Base-by-base conservation (phyloP, 2,888 invertebrate species). In the Terebella lapidaria region DNA sequence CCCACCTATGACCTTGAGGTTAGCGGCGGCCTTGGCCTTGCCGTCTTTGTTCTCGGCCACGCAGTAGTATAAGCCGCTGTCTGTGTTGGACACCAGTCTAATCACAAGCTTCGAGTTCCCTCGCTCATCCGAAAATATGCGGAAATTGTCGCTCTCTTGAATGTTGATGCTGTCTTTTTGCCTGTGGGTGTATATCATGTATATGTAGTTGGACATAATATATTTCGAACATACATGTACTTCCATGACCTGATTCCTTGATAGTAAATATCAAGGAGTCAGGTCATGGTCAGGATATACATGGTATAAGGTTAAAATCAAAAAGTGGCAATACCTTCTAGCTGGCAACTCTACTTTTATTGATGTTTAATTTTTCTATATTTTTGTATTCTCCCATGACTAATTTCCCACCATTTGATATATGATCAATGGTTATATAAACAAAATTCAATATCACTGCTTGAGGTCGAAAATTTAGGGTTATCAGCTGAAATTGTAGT, bases 31-130 rank as follows among this genome's bases (percentile, higher is more conserved):
- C 55, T 75, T 75, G 47, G 78, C 86, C 58, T 88, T 86, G 60
- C 96, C 95, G 72, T 93, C 87, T 66, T 92, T 90, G 84, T 94
- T 97, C 70, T 88, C 90, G 26, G 96, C 96, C 74, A 89, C 89
- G 78, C 95, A 94, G 26, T 88, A 85, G 80, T 94, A 97, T 59
- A 89, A 87, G 28, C 91, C 92, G 79, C 89, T 89, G 77, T 92
- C 92, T 70, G 86, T 85, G 66, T 88, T 82, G 61, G 86, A 86
- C 67, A 90, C 86, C 83, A 95, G 94, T 74, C 89, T 89, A 74
- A 96, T 94, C 62, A 85, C 88, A 56, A 95, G 83, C 24, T 89
- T 90, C 0, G 94, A 93, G 26, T 90, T 86, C 4, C 77, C 77
- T 56, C 93, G 90, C 78, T 89, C 89, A 82, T 92, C 92, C 81